Conservation (phyloP, 2,113 vertebrate genomes). For the Struthidea cinerea region DNA sequence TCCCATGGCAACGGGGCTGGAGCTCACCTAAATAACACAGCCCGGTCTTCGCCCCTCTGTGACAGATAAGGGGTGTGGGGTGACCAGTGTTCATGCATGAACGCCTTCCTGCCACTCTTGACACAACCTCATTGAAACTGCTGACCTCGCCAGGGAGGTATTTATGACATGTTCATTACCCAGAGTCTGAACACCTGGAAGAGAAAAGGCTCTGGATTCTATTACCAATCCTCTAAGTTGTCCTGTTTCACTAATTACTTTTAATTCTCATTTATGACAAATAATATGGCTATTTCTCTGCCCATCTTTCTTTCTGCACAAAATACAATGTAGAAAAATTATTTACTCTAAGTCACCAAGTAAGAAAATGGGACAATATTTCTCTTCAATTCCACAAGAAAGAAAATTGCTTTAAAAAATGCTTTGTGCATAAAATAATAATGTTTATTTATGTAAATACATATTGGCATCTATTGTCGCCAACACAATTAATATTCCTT, state of each 20-base stretch:
- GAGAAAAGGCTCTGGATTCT: conserved; percentile 34
- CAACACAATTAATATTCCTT: neutral
- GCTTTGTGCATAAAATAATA: neutral
- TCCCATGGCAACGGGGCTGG: neutral
- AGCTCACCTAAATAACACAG: neutral
- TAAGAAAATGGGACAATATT: neutral
- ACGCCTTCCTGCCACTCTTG: neutral
- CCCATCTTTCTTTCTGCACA: neutral
- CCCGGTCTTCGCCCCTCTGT: fast-evolving
- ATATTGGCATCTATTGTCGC: neutral
- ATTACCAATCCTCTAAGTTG: neutral
- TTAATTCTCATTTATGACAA: neutral
- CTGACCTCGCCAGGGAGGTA: conserved; percentile 30
- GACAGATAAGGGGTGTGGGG: neutral
- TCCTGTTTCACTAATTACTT: conserved; percentile 17
- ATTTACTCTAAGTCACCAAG: neutral
- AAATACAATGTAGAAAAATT: neutral
- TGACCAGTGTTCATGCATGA: neutral
- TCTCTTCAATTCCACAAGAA: neutral
- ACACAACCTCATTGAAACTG: neutral
- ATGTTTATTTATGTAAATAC: neutral
- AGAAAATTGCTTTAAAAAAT: neutral
- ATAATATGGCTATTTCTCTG: neutral
- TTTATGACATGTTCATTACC: conserved; percentile 49
- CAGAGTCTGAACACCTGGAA: conserved; percentile 34